phyloP scores from a whole-genome alignment of 2,113 vertebrate species.

The Prunella himalayana region DNA sequence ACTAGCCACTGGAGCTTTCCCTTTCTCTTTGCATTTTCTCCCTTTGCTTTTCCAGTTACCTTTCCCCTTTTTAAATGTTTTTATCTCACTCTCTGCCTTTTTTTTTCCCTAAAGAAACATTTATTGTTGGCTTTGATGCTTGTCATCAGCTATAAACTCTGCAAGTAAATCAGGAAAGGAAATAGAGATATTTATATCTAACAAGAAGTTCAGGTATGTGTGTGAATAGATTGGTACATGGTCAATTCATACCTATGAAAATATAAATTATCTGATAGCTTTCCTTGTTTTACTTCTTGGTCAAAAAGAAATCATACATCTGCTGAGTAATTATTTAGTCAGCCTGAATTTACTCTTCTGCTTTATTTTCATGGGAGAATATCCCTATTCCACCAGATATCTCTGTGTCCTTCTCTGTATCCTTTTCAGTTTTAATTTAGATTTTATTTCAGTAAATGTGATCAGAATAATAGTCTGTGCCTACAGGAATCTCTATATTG shows the following conservation, averaged over 20 bases:
- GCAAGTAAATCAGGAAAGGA: neutral
- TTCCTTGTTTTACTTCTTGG: neutral
- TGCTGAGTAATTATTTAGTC: neutral
- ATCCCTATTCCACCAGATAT: neutral
- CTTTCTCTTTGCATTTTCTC: neutral
- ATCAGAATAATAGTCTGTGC: neutral
- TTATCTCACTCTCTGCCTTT: accelerated
- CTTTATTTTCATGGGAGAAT: neutral
- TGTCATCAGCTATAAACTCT: neutral
- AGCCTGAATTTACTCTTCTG: neutral
- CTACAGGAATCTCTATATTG: neutral
- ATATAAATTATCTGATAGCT: neutral
- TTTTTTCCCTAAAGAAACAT: neutral
- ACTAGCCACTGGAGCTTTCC: neutral
- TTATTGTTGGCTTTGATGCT: neutral
- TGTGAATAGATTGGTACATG: neutral
- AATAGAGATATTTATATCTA: neutral
- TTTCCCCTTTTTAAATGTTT: neutral
- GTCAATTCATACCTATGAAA: neutral
- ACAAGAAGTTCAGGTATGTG: neutral
- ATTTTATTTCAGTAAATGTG: neutral
- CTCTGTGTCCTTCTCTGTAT: neutral
- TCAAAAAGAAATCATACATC: neutral
- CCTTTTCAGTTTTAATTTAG: neutral
- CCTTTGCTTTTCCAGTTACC: neutral